A percentile compares a stretch with the other conserved stretches of the same genome.
Conservation (phyloP, 2,113 vertebrate species). For the Vulpes vulpes region DNA sequence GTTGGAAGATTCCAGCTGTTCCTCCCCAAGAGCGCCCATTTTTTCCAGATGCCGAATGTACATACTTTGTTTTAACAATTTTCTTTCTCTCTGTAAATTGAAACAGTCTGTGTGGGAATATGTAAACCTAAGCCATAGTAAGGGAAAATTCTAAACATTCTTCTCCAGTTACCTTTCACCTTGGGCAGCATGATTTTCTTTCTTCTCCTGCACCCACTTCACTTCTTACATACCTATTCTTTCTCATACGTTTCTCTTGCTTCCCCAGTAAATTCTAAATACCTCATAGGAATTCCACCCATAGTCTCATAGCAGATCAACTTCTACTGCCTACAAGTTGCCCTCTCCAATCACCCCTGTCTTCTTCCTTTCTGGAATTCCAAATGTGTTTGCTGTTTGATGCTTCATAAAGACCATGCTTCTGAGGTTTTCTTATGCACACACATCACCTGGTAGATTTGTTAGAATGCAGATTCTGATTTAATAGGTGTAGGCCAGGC, state of each 20-base stretch:
- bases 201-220: background rate
- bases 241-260: background rate
- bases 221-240: background rate
- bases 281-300: background rate
- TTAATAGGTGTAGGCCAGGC: background rate
- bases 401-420: background rate
- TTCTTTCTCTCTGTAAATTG: background rate
- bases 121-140: background rate
- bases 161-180: background rate
- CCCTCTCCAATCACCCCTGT: background rate
- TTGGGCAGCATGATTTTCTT: background rate
- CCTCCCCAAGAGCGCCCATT: background rate
- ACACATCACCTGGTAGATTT: background rate
- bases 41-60: background rate
- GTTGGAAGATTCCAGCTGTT: background rate
- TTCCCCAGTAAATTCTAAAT: background rate
- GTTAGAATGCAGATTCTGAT: background rate
- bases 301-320: background rate
- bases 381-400: background rate
- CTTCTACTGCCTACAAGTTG: background rate
- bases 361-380: background rate
- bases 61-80: background rate
- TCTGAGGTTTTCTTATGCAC: accelerated
- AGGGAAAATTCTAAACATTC: background rate
- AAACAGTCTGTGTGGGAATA: background rate